Percentiles rank a stretch among this genome's conserved stretches.
Evolutionary conservation across 2,797 vertebrate genomes (phyloP).

Genomic region (Danio albolineatus): DNA sequence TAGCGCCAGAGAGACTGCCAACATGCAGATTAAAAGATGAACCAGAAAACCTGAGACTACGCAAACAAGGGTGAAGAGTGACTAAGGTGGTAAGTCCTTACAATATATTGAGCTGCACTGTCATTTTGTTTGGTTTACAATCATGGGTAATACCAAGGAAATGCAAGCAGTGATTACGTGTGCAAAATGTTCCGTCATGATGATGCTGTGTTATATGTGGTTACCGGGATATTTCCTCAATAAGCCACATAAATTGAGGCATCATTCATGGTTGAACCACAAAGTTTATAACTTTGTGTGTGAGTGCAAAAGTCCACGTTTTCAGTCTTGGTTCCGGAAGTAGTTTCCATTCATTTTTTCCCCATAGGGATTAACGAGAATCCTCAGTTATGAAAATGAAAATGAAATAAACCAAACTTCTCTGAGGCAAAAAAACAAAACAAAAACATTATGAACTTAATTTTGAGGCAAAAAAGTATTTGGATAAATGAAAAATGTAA

Average conservation of each 20-base stretch:
- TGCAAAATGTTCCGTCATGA: background rate
- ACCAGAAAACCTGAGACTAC: conserved; percentile 3
- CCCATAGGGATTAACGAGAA: background rate
- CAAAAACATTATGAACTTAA: background rate
- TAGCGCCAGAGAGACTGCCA: background rate
- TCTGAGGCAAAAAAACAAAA: background rate
- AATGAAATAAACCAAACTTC: background rate
- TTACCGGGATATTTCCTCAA: background rate
- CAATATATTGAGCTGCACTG: background rate
- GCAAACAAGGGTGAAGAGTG: background rate
- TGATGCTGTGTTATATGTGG: background rate
- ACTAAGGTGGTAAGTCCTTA: background rate
- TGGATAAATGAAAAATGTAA: background rate
- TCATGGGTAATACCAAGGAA: background rate
- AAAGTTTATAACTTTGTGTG: background rate
- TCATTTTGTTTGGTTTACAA: background rate
- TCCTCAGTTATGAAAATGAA: background rate
- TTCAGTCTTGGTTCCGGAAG: background rate
- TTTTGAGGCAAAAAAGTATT: background rate
- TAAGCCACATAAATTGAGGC: conserved; percentile 2
- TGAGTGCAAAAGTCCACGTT: background rate
- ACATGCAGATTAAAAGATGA: conserved; percentile 2
- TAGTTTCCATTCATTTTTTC: background rate
- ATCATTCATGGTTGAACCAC: conserved; percentile 3
- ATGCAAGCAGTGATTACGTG: background rate